Conservation (phyloP, 1,140 invertebrate species). For the Diachasmimorpha longicaudata region DNA sequence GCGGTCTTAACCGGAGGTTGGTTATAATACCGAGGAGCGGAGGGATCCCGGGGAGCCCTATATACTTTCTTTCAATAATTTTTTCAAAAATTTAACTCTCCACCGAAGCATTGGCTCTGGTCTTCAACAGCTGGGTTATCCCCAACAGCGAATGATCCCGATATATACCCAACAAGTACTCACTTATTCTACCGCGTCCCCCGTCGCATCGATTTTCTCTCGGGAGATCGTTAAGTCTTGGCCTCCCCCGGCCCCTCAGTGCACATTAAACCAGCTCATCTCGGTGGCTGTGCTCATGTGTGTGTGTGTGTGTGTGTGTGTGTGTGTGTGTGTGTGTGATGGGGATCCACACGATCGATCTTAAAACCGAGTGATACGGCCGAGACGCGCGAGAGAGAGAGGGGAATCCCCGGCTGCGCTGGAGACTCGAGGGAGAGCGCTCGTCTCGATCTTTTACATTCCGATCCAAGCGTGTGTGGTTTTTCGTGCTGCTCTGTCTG, state of each 20-base stretch:
- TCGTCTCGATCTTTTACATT: not conserved
- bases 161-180: conserved; percentile 6
- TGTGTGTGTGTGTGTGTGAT: not conserved
- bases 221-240: conserved; percentile 21
- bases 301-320: not conserved
- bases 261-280: conserved; percentile 20
- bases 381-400: not conserved
- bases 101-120: conserved; percentile 1
- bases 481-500: not conserved
- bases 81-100: conserved; percentile 1
- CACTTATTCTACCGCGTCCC: conserved; percentile 17
- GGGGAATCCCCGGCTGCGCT: not conserved
- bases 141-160: not conserved
- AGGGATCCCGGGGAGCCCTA: not conserved
- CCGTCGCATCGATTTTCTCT: conserved; percentile 34
- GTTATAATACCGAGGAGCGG: conserved; percentile 15
- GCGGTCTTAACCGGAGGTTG: conserved; percentile 18
- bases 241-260: not conserved
- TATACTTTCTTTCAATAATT: conserved; percentile 5
- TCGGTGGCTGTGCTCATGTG: not conserved
- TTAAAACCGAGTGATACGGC: not conserved
- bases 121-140: conserved; percentile 26
- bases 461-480: not conserved
- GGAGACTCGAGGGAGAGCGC: not conserved
- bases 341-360: not conserved